A percentile compares a stretch with the other conserved stretches of the same genome.
These are phyloP conservation scores for Caenorhabditis sp. DNA, from an alignment of 2,888 invertebrate species.

Conservation along the genomic window DNA sequence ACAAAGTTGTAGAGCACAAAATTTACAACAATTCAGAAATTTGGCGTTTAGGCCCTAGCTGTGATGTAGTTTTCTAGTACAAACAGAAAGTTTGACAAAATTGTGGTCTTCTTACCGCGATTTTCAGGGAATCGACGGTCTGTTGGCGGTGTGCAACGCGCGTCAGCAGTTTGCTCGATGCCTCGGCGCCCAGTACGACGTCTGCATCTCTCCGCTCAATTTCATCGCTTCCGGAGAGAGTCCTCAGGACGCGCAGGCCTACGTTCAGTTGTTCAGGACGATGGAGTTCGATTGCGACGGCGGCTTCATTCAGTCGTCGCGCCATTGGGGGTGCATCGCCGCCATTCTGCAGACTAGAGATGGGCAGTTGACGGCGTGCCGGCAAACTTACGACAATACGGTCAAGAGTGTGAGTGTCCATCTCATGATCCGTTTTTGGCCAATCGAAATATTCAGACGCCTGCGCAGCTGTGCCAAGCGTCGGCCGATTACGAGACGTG, in stretches of 20 bases:
- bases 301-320: conserved; percentile 54
- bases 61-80: too few species aligned
- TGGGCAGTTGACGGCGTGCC: conserved; percentile 13
- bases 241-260: conserved; percentile 34
- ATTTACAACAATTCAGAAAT: too few species aligned
- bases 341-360: conserved; percentile 12
- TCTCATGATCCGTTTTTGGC: background rate
- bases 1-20: too few species aligned
- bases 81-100: too few species aligned
- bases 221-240: conserved; percentile 51
- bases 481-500: conserved; percentile 33
- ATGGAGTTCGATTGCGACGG: conserved; percentile 63
- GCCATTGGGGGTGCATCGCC: conserved; percentile 25
- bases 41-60: too few species aligned
- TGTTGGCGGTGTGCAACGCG: conserved; percentile 54
- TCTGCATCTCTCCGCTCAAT: conserved; percentile 52
- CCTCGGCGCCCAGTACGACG: conserved; percentile 55
- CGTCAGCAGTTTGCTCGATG: conserved; percentile 58
- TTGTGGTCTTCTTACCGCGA: too few species aligned
- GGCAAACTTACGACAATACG: conserved; percentile 4
- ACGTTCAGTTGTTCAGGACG: conserved; percentile 51
- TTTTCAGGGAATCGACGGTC: conserved; percentile 43
- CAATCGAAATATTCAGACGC: conserved; percentile 10
- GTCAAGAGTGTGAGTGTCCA: background rate
- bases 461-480: conserved; percentile 12